These are phyloP conservation scores for Mantis religiosa DNA, from an alignment of 2,888 invertebrate species.

Conservation along the genomic window DNA sequence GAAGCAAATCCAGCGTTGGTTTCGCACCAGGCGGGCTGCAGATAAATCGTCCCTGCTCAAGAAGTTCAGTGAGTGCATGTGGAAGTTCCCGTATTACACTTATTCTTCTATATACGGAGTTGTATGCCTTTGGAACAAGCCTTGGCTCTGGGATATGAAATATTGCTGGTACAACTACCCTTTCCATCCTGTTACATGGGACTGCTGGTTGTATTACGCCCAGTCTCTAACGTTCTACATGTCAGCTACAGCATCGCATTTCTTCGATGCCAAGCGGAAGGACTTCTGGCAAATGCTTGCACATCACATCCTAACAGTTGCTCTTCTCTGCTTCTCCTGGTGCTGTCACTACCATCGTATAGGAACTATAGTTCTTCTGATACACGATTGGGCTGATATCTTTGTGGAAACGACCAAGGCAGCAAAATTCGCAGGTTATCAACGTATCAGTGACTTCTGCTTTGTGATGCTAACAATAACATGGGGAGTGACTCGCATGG, in stretches of 20 bases:
- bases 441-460: slow-evolving; percentile 54
- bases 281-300: slow-evolving; percentile 55
- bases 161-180: slow-evolving; percentile 79
- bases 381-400: slow-evolving; percentile 46
- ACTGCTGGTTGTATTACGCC: slow-evolving; percentile 63
- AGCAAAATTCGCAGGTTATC: slow-evolving; percentile 50
- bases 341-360: slow-evolving; percentile 53
- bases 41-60: slow-evolving; percentile 83
- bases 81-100: slow-evolving; percentile 82
- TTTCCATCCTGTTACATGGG: slow-evolving; percentile 72
- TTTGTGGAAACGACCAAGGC: slow-evolving; percentile 50
- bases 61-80: slow-evolving; percentile 85
- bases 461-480: slow-evolving; percentile 84
- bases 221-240: slow-evolving; percentile 54
- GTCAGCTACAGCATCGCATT: slow-evolving; percentile 52
- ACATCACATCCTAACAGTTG: slow-evolving; percentile 55
- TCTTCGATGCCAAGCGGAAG: slow-evolving; percentile 49
- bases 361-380: slow-evolving; percentile 52
- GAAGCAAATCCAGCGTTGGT: slow-evolving; percentile 88
- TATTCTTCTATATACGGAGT: slow-evolving; percentile 78
- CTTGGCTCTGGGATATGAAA: slow-evolving; percentile 89
- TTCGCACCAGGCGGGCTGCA: slow-evolving; percentile 75
- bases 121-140: slow-evolving; percentile 80
- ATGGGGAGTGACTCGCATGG: slow-evolving; percentile 88
- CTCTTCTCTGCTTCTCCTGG: slow-evolving; percentile 54